phyloP scores from a whole-genome alignment of 2,888 invertebrate genomes.

The Polydrusus pterygomalis region DNA sequence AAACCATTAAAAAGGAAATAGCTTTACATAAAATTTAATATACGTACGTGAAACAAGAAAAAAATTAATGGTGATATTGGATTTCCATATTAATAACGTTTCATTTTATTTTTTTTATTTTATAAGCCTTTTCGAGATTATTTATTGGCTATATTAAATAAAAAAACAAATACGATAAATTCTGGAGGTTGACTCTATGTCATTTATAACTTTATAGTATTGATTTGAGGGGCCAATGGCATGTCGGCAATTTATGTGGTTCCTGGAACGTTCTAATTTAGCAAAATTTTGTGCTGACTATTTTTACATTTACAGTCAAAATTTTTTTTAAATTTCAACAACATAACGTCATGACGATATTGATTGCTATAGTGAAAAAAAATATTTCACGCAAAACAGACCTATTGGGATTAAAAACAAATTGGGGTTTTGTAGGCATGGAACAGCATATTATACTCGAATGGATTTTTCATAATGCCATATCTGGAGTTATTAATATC shows the following conservation, averaged over 20 bases:
- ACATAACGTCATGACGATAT: no score
- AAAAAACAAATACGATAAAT: not conserved
- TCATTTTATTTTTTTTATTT: constrained; percentile 3
- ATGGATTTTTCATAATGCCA: no score
- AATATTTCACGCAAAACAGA: no score
- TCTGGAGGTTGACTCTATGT: not conserved
- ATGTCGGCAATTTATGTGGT: no score
- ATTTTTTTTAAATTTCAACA: no score
- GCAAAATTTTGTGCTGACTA: not conserved
- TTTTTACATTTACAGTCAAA: no score
- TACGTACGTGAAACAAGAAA: not conserved
- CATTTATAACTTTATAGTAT: not conserved
- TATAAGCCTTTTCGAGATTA: not conserved
- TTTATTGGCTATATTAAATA: constrained; percentile 5
- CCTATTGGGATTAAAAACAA: no score
- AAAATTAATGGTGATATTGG: not conserved
- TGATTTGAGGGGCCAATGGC: no score
- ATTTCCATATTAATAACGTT: not conserved
- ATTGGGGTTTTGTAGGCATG: no score
- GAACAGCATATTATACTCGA: no score
- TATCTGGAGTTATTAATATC: no score
- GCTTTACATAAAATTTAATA: constrained; percentile 4
- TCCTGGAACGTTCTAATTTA: not conserved
- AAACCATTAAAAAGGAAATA: constrained; percentile 5
- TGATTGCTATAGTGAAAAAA: no score